Evolutionary conservation across 2,888 invertebrate species (phyloP), one percentile per base, ranked within the genome.

Genomic region (Drosophila putrida): DNA sequence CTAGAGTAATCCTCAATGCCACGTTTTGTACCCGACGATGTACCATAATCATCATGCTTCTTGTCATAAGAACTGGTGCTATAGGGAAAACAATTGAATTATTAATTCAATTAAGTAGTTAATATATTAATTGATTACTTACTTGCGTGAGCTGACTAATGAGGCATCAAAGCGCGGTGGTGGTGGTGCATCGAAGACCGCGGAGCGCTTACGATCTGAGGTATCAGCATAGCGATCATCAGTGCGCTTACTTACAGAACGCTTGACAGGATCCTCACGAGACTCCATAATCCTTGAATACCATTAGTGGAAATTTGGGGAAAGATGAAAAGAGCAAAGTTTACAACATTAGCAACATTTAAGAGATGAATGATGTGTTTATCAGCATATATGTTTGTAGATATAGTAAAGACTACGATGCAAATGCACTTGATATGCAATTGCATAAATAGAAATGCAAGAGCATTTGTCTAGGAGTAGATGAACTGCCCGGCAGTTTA

Each of bases 111-210:
- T 39, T 9, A 9, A 9, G 4, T 4, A 0, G 4, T 20, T 41
- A 9, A 20, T 5, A 41, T 8, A 2, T 43, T 25, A 3, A 43
- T 10, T 1, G 8, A n/a, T 1, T 35, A 59, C 74, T 67, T 66
- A 91, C 90, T 88, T 92, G 89, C 92, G 91, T n/a, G 92, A 85
- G 60, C 89, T 58, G 9, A 90, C 90, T 71, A 93, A 80, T 25
- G 90, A 86, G 4, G 92, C 80, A 82, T 93, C 93, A 74, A 93
- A 93, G 63, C 92, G 87, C 6, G 93, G 93, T 15, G 93, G 93
- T 15, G 93, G 93, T 39, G 93, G 93, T n/a, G 92, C 92, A 65
- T 93, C 93, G 69, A 92, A 92, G 8, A 75, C 90, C 3, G 90
- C 55, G n/a, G 91, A 65, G 4, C 93, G 90, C 64, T 93, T 93